Evolutionary conservation across 1,140 invertebrate genomes (phyloP).

Genomic region (Aporrectodea caliginosa): DNA sequence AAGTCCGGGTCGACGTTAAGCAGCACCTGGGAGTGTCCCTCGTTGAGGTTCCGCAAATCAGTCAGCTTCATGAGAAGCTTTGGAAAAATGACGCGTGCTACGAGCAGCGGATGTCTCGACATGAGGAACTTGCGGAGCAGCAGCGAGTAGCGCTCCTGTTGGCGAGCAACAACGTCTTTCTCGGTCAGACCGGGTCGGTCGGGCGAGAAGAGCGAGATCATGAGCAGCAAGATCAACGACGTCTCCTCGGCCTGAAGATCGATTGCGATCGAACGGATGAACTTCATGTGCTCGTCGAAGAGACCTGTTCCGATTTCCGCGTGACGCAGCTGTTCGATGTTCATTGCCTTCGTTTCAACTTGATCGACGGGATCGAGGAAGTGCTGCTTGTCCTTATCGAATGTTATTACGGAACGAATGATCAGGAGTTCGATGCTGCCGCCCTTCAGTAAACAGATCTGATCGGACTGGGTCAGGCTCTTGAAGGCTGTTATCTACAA

Average conservation of each 20-base stretch:
- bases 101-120: constrained; percentile 53
- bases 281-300: too few relatives aligned
- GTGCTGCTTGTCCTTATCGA: constrained; percentile 53
- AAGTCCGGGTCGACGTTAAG: too few relatives aligned
- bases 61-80: constrained; percentile 59
- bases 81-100: constrained; percentile 55
- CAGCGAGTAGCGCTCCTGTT: constrained; percentile 59
- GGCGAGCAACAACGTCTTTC: constrained; percentile 47
- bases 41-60: constrained; percentile 60
- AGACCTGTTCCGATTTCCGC: constrained; percentile 46
- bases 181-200: constrained; percentile 55
- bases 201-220: constrained; percentile 59
- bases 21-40: constrained; percentile 66
- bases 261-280: constrained; percentile 53
- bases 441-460: constrained; percentile 57
- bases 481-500: constrained; percentile 59
- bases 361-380: constrained; percentile 53
- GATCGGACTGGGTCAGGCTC: constrained; percentile 53
- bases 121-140: constrained; percentile 57
- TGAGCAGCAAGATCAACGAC: constrained; percentile 57
- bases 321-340: constrained; percentile 42
- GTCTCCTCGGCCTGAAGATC: constrained; percentile 58
- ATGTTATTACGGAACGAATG: constrained; percentile 56
- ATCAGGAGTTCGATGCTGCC: constrained; percentile 60
- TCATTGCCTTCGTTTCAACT: constrained; percentile 46